Evolutionary conservation across 2,888 invertebrate genomes (phyloP).

Genomic region (Drosophila flavopinicola): DNA sequence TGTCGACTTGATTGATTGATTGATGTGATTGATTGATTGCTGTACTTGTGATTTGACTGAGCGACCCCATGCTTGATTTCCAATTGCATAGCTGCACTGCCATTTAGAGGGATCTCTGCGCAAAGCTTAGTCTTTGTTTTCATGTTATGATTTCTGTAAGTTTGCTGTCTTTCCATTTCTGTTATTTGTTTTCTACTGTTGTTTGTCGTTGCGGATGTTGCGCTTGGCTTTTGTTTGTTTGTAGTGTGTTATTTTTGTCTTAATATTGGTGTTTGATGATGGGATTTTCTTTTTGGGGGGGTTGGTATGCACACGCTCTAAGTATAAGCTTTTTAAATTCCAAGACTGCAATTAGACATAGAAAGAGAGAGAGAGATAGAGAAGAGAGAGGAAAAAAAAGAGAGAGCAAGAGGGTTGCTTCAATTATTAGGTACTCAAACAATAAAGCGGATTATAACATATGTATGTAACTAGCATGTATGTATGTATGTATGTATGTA

Average conservation of each 20-base stretch:
- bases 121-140: conserved; percentile 9
- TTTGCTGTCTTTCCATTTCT: conserved; percentile 9
- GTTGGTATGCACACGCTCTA: conserved; percentile 28
- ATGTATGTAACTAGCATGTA: background rate
- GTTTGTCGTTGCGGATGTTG: conserved; percentile 15
- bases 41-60: too few species aligned
- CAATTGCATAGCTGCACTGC: conserved; percentile 25
- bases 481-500: background rate
- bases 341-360: conserved; percentile 79
- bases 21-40: conserved; percentile 11
- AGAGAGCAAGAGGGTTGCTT: conserved; percentile 17
- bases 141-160: conserved; percentile 5
- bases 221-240: conserved; percentile 10
- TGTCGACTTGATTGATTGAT: conserved; percentile 7
- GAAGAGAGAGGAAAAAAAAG: conserved; percentile 3
- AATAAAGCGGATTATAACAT: conserved; percentile 5
- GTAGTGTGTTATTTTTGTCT: conserved; percentile 19
- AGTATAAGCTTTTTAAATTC: conserved; percentile 68
- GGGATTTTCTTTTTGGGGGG: conserved; percentile 26
- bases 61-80: conserved; percentile 8
- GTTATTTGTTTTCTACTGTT: conserved; percentile 4
- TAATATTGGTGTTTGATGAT: conserved; percentile 28
- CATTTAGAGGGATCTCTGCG: conserved; percentile 13
- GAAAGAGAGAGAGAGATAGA: conserved; percentile 20
- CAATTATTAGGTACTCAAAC: conserved; percentile 14